Conservation (phyloP, 2,797 vertebrate species). For the Amphiprion clarkii region DNA sequence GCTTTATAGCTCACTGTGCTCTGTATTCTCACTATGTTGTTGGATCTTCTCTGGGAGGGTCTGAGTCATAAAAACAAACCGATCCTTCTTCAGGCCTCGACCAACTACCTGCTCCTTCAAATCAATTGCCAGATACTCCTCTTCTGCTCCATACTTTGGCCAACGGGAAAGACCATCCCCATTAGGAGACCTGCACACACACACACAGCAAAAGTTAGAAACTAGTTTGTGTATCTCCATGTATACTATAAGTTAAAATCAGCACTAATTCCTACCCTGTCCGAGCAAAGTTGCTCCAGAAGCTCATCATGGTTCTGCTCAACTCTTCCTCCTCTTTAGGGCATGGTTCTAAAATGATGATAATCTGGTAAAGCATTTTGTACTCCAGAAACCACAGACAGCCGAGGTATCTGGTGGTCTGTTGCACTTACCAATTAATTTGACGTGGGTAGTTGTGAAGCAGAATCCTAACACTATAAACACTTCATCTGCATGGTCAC, state of each 20-base stretch:
- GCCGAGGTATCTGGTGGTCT: neutral
- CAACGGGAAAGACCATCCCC: conserved; percentile 82
- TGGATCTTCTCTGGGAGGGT: conserved; percentile 63
- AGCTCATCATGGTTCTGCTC: conserved; percentile 84
- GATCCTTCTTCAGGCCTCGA: conserved; percentile 79
- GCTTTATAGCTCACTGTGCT: conserved; percentile 64
- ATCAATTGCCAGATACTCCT: conserved; percentile 82
- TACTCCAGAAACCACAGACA: neutral
- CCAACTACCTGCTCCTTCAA: conserved; percentile 61
- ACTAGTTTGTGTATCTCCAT: neutral
- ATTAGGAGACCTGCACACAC: conserved; percentile 86
- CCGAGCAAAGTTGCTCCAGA: conserved; percentile 89
- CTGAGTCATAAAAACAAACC: conserved; percentile 79
- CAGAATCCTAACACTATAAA: conserved; percentile 86
- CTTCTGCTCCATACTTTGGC: conserved; percentile 82
- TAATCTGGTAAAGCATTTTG: neutral
- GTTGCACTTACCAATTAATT: conserved; percentile 52
- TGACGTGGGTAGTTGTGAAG: conserved; percentile 77
- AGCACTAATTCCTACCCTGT: conserved; percentile 80
- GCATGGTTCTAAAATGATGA: conserved; percentile 65
- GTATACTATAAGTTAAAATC: neutral
- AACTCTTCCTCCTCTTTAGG: conserved; percentile 81
- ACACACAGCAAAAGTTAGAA: neutral
- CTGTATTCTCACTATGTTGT: conserved; percentile 41
- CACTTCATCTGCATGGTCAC: conserved; percentile 89